Conservation (phyloP, 2,113 vertebrate species). For the Hyla sarda region DNA sequence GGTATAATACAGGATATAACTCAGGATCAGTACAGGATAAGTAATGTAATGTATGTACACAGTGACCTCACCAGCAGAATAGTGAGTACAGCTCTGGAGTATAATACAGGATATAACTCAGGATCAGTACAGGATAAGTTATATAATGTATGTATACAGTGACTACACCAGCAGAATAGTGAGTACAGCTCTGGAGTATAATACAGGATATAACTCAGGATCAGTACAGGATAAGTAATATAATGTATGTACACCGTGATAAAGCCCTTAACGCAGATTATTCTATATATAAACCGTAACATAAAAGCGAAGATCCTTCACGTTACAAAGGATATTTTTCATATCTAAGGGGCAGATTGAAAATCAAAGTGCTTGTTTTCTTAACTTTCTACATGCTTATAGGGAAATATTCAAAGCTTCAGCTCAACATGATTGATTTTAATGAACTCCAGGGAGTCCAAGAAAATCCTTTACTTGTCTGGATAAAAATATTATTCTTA, state of each 20-base stretch:
- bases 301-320: background rate
- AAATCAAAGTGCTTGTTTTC: background rate
- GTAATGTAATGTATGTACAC: background rate
- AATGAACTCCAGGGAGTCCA: background rate
- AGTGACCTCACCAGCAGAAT: background rate
- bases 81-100: background rate
- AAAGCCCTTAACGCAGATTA: background rate
- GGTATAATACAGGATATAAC: background rate
- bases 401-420: background rate
- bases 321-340: background rate
- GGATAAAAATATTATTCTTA: conserved; percentile 10
- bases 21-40: background rate
- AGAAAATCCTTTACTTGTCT: background rate
- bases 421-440: background rate
- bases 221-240: background rate
- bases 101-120: too few species aligned
- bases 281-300: background rate
- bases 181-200: conserved; percentile 1
- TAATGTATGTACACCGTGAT: background rate
- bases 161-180: background rate
- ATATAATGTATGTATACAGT: background rate
- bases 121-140: background rate
- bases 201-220: too few species aligned
- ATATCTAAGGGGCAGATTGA: background rate
- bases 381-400: background rate